Conservation (phyloP, 2,797 vertebrate species). For the Spinus olivaceus region DNA sequence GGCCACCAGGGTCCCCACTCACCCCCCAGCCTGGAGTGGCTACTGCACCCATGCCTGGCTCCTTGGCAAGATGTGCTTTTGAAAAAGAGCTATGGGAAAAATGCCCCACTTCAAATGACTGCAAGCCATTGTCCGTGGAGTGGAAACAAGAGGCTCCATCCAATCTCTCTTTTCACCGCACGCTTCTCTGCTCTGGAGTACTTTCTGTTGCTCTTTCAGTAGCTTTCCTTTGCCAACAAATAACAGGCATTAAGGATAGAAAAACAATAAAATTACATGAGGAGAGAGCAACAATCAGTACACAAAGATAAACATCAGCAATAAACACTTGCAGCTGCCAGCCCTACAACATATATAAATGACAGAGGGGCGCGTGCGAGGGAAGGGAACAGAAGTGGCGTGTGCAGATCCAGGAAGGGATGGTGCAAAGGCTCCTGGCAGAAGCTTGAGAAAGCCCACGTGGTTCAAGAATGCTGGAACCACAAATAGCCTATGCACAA, state of each 20-base stretch:
- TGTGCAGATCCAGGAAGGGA: not conserved
- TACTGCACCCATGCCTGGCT: fast-evolving
- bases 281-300: not conserved
- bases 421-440: not conserved
- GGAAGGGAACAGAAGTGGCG: not conserved
- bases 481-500: not conserved
- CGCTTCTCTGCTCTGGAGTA: fast-evolving
- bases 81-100: not conserved
- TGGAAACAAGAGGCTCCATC: not conserved
- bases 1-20: not conserved
- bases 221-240: conserved; percentile 4
- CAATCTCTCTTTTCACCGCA: not conserved
- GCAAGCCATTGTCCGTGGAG: not conserved
- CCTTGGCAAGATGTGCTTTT: not conserved
- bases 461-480: not conserved
- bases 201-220: not conserved
- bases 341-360: not conserved
- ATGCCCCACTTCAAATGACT: not conserved
- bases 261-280: conserved; percentile 11
- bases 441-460: not conserved
- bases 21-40: fast-evolving
- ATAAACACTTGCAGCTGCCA: conserved; percentile 9
- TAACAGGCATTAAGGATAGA: not conserved
- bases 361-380: not conserved
- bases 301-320: conserved; percentile 25